These are phyloP conservation scores for Pterocles gutturalis DNA, from an alignment of 2,113 vertebrate genomes.

Conservation along the genomic window DNA sequence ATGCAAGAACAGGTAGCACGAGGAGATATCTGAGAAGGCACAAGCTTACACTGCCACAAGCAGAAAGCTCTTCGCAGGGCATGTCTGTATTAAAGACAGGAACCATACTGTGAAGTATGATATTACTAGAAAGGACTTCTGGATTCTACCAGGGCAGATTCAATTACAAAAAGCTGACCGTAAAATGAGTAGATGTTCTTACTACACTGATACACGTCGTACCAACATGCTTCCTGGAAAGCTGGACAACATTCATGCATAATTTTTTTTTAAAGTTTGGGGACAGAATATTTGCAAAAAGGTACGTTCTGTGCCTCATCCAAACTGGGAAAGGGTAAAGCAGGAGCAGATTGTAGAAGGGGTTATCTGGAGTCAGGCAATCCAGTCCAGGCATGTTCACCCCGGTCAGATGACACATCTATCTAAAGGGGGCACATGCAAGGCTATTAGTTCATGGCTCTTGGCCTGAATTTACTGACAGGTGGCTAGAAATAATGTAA, in stretches of 20 bases:
- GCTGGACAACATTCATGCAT: not conserved
- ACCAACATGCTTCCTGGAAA: slow-evolving; percentile 66
- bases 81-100: not conserved
- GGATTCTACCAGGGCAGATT: slow-evolving; percentile 19
- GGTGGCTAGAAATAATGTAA: slow-evolving; percentile 50
- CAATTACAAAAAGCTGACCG: slow-evolving; percentile 29
- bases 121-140: slow-evolving; percentile 54
- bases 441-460: slow-evolving; percentile 19
- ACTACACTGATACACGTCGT: slow-evolving; percentile 43
- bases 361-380: slow-evolving; percentile 51
- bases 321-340: slow-evolving; percentile 11
- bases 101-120: slow-evolving; percentile 30
- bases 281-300: slow-evolving; percentile 37
- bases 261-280: not conserved
- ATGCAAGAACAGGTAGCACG: not conserved
- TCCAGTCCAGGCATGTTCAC: slow-evolving; percentile 28
- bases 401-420: slow-evolving; percentile 33
- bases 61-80: not conserved
- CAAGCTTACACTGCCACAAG: not conserved
- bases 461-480: slow-evolving; percentile 43
- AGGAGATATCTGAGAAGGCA: not conserved
- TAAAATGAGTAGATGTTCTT: slow-evolving; percentile 65
- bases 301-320: slow-evolving; percentile 35
- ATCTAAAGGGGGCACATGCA: slow-evolving; percentile 29
- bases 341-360: not conserved